Percentiles rank a stretch among this genome's conserved stretches.
Evolutionary conservation across 2,797 vertebrate species (phyloP).

Genomic region (Anableps anableps): DNA sequence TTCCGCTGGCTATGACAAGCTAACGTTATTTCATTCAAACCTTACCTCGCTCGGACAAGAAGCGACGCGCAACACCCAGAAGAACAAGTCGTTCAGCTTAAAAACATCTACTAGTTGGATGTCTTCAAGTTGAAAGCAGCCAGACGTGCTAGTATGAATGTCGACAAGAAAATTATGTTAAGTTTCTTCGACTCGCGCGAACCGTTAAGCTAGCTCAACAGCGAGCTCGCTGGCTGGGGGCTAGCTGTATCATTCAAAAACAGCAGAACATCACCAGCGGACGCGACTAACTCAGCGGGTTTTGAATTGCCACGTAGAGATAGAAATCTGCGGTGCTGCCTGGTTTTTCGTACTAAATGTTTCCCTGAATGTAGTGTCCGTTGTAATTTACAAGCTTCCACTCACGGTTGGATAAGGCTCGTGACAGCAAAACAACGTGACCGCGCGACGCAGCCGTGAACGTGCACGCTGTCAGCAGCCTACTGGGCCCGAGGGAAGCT

Average conservation of each 20-base stretch:
- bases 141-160: conserved; percentile 22
- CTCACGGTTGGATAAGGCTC: conserved; percentile 70
- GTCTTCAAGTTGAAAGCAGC: conserved; percentile 10
- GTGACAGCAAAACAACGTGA: conserved; percentile 80
- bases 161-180: conserved; percentile 30
- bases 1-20: conserved; percentile 71
- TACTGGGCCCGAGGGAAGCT: not conserved
- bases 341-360: not conserved
- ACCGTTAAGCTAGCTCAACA: conserved; percentile 76
- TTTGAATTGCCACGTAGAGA: conserved; percentile 15
- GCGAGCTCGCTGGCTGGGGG: conserved; percentile 79
- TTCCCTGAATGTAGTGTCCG: conserved; percentile 44
- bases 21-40: conserved; percentile 82
- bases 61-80: conserved; percentile 21
- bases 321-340: not conserved
- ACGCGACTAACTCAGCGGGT: conserved; percentile 30
- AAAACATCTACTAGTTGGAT: not conserved
- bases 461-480: conserved; percentile 51
- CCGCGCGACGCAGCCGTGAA: conserved; percentile 54
- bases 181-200: conserved; percentile 70
- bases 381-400: conserved; percentile 57
- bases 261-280: conserved; percentile 68
- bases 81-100: not conserved
- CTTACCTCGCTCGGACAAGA: conserved; percentile 47
- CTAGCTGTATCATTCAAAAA: conserved; percentile 75